phyloP scores from a whole-genome alignment of 2,888 invertebrate species.

The Protodeltote pygarga region DNA sequence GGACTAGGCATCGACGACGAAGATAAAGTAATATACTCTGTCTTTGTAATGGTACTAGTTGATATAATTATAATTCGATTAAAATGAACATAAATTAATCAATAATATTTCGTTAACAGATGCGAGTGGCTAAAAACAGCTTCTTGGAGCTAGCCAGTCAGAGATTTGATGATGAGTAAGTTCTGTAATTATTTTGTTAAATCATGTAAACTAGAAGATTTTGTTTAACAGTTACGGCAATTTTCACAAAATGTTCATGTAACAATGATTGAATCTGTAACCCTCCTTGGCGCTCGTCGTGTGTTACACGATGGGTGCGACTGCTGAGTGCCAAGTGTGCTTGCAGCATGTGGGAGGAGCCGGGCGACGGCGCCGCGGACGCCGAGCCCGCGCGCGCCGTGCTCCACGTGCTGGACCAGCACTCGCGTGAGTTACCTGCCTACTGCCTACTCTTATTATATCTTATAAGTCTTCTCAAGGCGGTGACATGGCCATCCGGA shows the following conservation, averaged over 20 bases:
- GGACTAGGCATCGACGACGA: conserved; percentile 47
- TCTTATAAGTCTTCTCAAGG: too few species aligned
- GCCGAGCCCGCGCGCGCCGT: conserved; percentile 20
- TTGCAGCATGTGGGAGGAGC: conserved; percentile 71
- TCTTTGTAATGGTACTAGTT: not conserved
- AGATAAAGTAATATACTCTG: conserved; percentile 33
- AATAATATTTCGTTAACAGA: conserved; percentile 49
- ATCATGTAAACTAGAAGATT: not conserved
- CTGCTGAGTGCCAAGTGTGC: not conserved
- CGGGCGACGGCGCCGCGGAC: conserved; percentile 45
- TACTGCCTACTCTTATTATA: not conserved
- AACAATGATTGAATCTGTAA: too few species aligned
- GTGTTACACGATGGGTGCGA: too few species aligned
- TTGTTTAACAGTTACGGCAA: too few species aligned
- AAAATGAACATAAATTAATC: too few species aligned
- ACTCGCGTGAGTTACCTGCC: conserved; percentile 28
- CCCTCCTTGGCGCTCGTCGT: too few species aligned
- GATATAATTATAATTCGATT: not conserved
- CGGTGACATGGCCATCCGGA: too few species aligned
- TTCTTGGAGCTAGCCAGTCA: conserved; percentile 68
- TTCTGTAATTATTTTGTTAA: conserved; percentile 15
- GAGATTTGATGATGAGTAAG: conserved; percentile 72
- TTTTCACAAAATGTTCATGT: too few species aligned
- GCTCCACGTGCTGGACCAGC: conserved; percentile 26
- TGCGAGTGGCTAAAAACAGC: conserved; percentile 50